Conservation (phyloP, 92 coral and sea anemone genomes). For the Nematostella vectensis region DNA sequence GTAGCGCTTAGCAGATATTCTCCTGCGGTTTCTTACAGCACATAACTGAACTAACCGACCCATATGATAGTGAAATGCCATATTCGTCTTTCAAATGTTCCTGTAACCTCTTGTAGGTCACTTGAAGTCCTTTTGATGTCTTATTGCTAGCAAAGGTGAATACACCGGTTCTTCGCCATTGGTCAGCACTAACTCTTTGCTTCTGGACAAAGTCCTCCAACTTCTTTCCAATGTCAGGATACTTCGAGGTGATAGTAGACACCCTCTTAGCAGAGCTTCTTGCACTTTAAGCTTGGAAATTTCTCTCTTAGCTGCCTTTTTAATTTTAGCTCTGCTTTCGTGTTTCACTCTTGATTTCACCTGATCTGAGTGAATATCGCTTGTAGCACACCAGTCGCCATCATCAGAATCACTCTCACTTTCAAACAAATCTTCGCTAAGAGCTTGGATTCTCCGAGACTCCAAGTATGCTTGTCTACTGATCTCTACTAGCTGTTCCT, state of each 20-base stretch:
- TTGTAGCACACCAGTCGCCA: constrained; percentile 31
- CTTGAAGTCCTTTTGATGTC: constrained; percentile 14
- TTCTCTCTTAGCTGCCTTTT: constrained; percentile 29
- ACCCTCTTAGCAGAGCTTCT: constrained; percentile 35
- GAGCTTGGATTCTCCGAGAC: constrained; percentile 2
- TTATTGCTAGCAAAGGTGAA: constrained; percentile 37
- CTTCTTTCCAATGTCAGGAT: constrained; percentile 30
- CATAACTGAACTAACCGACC: constrained; percentile 1
- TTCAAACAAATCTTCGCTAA: constrained; percentile 30
- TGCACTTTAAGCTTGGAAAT: constrained; percentile 17
- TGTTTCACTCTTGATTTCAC: constrained; percentile 33
- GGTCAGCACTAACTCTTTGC: constrained; percentile 40
- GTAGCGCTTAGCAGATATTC: constrained; percentile 5
- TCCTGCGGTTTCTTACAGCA: constrained; percentile 15
- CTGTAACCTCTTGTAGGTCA: constrained; percentile 24
- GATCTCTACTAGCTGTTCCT: constrained; percentile 22
- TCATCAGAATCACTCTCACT: constrained; percentile 37
- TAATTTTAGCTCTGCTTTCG: constrained; percentile 26
- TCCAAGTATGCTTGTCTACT: constrained; percentile 39
- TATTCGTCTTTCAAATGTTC: constrained; percentile 6
- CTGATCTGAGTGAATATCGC: constrained; percentile 30
- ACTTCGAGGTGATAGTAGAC: constrained; percentile 23
- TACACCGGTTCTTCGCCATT: constrained; percentile 36
- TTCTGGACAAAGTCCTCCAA: constrained; percentile 26
- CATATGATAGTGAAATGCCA: constrained; percentile 11